A percentile compares a stretch with the other conserved stretches of the same genome.
These are phyloP conservation scores for Bugulina stolonifera DNA, from an alignment of 2,888 invertebrate species.

Conservation along the genomic window DNA sequence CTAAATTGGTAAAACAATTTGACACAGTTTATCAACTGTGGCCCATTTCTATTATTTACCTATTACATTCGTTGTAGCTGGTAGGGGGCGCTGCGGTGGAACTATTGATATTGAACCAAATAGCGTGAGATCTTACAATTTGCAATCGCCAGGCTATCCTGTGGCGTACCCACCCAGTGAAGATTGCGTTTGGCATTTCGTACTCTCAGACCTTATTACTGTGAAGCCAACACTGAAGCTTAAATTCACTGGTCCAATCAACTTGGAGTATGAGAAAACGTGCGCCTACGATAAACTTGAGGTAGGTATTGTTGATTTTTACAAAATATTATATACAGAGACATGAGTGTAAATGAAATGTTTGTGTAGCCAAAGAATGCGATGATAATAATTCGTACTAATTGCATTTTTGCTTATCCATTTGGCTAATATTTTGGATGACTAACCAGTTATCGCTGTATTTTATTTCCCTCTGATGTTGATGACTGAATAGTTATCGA, in stretches of 20 bases:
- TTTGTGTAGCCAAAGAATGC: too few species aligned
- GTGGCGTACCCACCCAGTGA: neutral
- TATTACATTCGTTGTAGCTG: neutral
- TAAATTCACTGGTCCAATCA: neutral
- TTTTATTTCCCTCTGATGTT: too few species aligned
- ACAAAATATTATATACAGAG: too few species aligned
- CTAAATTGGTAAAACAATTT: neutral
- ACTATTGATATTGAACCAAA: neutral
- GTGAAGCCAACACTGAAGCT: neutral
- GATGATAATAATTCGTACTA: too few species aligned
- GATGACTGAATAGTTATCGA: too few species aligned
- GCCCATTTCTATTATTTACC: too few species aligned
- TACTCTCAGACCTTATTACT: neutral
- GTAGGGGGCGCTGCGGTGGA: neutral
- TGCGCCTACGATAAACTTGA: neutral
- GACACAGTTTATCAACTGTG: neutral
- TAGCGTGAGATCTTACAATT: neutral
- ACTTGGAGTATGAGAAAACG: neutral
- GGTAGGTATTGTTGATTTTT: too few species aligned
- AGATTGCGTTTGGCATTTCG: neutral
- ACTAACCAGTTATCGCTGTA: too few species aligned
- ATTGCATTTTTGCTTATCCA: neutral
- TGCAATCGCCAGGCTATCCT: neutral
- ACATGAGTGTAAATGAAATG: too few species aligned
- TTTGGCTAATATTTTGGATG: too few species aligned